Conservation (phyloP, 1,140 invertebrate genomes). For the Drosophila grimshawi region DNA sequence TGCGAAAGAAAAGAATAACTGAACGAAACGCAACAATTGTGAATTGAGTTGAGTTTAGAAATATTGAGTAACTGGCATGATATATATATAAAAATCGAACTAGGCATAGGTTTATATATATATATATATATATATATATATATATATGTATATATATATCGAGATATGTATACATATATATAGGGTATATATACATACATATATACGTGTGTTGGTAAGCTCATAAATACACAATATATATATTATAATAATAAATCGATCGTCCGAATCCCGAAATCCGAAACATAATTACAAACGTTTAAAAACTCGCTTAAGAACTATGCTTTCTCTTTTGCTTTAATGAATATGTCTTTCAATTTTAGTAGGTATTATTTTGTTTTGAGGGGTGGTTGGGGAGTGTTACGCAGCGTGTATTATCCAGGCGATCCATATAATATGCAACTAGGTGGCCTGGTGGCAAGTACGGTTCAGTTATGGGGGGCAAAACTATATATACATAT, state of each 20-base stretch:
- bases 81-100: slow-evolving; percentile 23
- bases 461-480: slow-evolving; percentile 44
- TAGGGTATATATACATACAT: slow-evolving; percentile 21
- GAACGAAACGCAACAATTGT: slow-evolving; percentile 30
- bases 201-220: slow-evolving; percentile 60
- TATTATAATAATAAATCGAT: slow-evolving; percentile 48
- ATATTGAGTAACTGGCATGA: slow-evolving; percentile 11
- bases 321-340: slow-evolving; percentile 23
- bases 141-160: slow-evolving; percentile 48
- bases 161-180: slow-evolving; percentile 35
- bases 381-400: slow-evolving; percentile 35
- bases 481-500: slow-evolving; percentile 22
- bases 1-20: too few species aligned
- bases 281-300: slow-evolving; percentile 59
- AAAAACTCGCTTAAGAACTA: slow-evolving; percentile 70
- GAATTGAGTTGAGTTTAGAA: slow-evolving; percentile 26
- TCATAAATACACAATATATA: slow-evolving; percentile 73
- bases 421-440: slow-evolving; percentile 50
- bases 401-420: slow-evolving; percentile 45
- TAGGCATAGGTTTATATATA: slow-evolving; percentile 26
- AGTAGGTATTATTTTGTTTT: slow-evolving; percentile 4
- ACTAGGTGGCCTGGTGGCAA: slow-evolving; percentile 44
- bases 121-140: slow-evolving; percentile 34
- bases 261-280: slow-evolving; percentile 5
- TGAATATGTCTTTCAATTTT: slow-evolving; percentile 75